A percentile compares a stretch with the other conserved stretches of the same genome.
Evolutionary conservation across 2,888 invertebrate species (phyloP).

Genomic region (Steinernema hermaphroditum): DNA sequence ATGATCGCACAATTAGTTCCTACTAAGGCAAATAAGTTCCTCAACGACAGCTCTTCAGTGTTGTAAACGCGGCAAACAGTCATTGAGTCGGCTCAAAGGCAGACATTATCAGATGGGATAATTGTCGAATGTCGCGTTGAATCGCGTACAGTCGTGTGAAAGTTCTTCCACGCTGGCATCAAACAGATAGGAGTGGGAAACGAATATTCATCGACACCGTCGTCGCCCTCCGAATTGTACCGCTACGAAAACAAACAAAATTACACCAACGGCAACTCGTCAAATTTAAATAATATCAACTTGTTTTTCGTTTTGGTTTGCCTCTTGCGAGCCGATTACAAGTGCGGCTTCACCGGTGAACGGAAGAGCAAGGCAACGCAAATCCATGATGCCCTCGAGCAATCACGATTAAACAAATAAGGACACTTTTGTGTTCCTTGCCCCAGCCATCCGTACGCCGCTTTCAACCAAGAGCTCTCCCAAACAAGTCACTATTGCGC

Average conservation of each 20-base stretch:
- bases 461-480: too few relatives aligned
- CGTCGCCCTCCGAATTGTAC: conserved; percentile 11
- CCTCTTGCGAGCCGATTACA: conserved; percentile 24
- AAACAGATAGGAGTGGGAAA: not conserved
- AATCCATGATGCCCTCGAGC: not conserved
- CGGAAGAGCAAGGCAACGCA: not conserved
- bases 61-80: too few relatives aligned
- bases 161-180: conserved; percentile 16
- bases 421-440: not conserved
- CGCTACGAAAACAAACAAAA: conserved; percentile 27
- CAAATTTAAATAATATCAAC: conserved; percentile 29
- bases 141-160: not conserved
- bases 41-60: too few relatives aligned
- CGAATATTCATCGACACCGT: conserved; percentile 22
- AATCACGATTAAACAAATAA: not conserved
- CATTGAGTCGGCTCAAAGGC: too few relatives aligned
- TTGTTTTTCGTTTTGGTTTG: conserved; percentile 23
- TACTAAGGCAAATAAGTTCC: not conserved
- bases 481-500: too few relatives aligned
- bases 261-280: conserved; percentile 29
- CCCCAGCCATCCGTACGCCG: too few relatives aligned
- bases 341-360: conserved; percentile 1
- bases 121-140: not conserved
- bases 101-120: not conserved
- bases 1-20: not conserved